These are phyloP conservation scores for Syngnathoides biaculeatus DNA, from an alignment of 2,113 vertebrate genomes.

Conservation along the genomic window DNA sequence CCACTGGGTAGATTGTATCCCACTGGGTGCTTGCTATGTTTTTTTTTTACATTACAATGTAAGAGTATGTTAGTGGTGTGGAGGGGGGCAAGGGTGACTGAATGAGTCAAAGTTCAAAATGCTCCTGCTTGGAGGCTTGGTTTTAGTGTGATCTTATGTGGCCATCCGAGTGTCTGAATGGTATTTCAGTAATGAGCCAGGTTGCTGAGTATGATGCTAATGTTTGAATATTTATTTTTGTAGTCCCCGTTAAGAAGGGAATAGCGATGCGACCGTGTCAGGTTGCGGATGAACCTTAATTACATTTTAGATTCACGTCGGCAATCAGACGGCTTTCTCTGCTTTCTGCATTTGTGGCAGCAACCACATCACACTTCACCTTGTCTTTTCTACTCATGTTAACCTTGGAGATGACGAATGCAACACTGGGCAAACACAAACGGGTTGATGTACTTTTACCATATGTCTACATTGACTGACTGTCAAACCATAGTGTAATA, in stretches of 20 bases:
- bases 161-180: background rate
- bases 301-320: constrained; percentile 60
- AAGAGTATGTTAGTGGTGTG: no score
- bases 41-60: no score
- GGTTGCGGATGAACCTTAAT: constrained; percentile 49
- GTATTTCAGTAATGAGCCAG: background rate
- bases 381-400: background rate
- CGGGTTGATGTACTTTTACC: background rate
- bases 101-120: no score
- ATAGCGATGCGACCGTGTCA: constrained; percentile 7
- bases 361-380: background rate
- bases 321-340: constrained; percentile 35
- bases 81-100: no score
- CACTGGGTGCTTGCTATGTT: no score
- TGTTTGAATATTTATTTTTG: background rate
- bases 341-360: constrained; percentile 13
- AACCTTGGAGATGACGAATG: constrained; percentile 19
- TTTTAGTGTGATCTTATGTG: background rate
- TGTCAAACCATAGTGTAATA: no score
- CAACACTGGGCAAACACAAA: background rate
- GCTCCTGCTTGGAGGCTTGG: background rate
- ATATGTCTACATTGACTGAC: no score
- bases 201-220: background rate
- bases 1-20: no score
- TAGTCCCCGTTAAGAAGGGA: background rate